A percentile compares a stretch with the other conserved stretches of the same genome.
Evolutionary conservation across 2,797 vertebrate genomes (phyloP).

Genomic region (Anas capensis): DNA sequence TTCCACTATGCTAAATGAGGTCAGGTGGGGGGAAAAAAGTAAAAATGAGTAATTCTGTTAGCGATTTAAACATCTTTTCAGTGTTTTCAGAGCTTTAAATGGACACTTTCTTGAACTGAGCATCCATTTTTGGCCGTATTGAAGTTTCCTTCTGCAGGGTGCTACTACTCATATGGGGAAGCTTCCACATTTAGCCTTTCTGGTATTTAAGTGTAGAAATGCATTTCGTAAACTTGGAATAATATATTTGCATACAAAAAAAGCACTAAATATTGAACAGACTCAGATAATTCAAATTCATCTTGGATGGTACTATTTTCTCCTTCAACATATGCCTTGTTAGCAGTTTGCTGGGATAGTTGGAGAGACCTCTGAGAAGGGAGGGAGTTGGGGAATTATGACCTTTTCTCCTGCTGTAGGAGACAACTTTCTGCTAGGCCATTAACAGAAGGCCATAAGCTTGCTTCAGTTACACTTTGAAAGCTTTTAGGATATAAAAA

Average conservation of each 20-base stretch:
- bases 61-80: not conserved
- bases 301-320: not conserved
- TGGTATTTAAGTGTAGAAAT: not conserved
- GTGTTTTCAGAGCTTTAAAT: not conserved
- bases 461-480: not conserved
- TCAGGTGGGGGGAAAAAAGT: conserved; percentile 48
- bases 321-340: not conserved
- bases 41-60: conserved; percentile 32
- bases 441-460: not conserved
- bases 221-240: not conserved
- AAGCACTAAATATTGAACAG: not conserved
- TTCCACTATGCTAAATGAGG: conserved; percentile 84
- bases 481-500: not conserved
- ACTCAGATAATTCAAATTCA: not conserved
- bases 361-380: not conserved
- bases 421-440: not conserved
- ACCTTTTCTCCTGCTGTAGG: not conserved
- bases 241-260: not conserved
- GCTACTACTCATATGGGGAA: not conserved
- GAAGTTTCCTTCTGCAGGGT: not conserved
- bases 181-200: not conserved
- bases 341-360: not conserved
- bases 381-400: not conserved
- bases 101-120: not conserved
- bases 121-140: not conserved